Base-by-base conservation (phyloP, 2,888 invertebrate genomes). In the Xiphydria camelus region DNA sequence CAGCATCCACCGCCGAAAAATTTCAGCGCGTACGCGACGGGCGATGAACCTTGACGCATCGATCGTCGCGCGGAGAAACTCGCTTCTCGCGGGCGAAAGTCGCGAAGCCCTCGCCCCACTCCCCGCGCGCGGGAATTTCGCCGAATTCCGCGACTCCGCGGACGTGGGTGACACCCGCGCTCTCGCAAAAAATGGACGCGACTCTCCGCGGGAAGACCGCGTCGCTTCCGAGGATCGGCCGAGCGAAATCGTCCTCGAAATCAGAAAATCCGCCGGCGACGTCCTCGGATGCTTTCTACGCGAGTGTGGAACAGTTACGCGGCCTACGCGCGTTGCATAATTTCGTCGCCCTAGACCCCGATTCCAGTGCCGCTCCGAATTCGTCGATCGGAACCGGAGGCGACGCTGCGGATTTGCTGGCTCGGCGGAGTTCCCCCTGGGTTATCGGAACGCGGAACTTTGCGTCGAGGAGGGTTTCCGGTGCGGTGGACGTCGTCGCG, bases 251-350 rank as follows among this genome's bases (percentile, higher is more conserved):
- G 46, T 36, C 46, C 37, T 36, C 36, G 23, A 36, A 36, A n/a
- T 9, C 32, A 20, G 41, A 34, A 25, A 33, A 34, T 25, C 12
- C 29, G 15, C 14, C 17, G 5, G 29, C 59, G 47, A 55, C 49
- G 47, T 45, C 50, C 55, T 53, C 61, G 54, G 64, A 66, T 50
- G 61, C 58, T 57, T 59, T 58, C 62, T 62, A 63, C 58, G 58
- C 55, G 46, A 59, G 55, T 57, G 48, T 41, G 36, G 60, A 68
- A 61, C 68, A 67, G 69, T 70, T 69, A 64, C 53, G 59, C 48
- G 47, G 47, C 42, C 61, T 57, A 66, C 71, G 68, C 55, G 62
- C 55, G 46, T 64, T 70, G 70, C 70, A 70, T 69, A 69, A 71
- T 66, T 52, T 59, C 41, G 14, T 49, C 43, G 62, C 56, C 66